phyloP scores from a whole-genome alignment of 1,140 invertebrate species.

The Sweltsa coloradensis region DNA sequence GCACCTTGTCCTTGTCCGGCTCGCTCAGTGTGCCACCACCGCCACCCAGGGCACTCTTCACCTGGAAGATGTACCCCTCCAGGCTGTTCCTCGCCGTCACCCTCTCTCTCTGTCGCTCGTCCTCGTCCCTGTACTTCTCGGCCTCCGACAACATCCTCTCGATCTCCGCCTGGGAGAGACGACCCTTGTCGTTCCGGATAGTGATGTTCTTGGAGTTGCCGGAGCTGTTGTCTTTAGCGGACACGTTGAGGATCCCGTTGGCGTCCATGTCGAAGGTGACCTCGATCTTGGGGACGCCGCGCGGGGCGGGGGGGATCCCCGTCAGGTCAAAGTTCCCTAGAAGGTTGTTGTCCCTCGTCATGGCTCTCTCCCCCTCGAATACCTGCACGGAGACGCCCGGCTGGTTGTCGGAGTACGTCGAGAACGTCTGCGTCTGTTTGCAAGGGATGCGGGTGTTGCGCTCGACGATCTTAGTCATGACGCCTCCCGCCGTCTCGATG shows the following conservation, averaged over 20 bases:
- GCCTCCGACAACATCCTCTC: conserved; percentile 81
- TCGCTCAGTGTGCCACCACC: conserved; percentile 27
- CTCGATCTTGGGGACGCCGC: conserved; percentile 46
- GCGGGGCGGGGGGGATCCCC: conserved; percentile 56
- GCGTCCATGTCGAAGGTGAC: conserved; percentile 69
- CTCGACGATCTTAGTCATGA: conserved; percentile 49
- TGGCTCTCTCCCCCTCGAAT: conserved; percentile 51
- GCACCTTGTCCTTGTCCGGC: conserved; percentile 28
- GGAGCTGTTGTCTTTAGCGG: conserved; percentile 63
- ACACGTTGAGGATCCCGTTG: conserved; percentile 69
- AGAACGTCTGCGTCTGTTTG: conserved; percentile 47
- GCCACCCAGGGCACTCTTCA: conserved; percentile 41
- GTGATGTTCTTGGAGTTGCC: conserved; percentile 65
- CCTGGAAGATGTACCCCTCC: conserved; percentile 69
- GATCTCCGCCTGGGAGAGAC: conserved; percentile 81
- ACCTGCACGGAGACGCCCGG: conserved; percentile 46
- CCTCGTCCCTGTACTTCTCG: conserved; percentile 53
- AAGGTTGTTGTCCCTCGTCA: conserved; percentile 60
- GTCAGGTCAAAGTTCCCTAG: conserved; percentile 66
- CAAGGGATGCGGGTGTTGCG: conserved; percentile 47
- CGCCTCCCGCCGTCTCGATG: conserved; percentile 28
- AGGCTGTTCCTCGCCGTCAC: conserved; percentile 64
- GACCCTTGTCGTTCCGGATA: conserved; percentile 88
- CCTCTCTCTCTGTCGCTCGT: conserved; percentile 48
- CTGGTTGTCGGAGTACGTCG: conserved; percentile 57